A percentile compares a stretch with the other conserved stretches of the same genome.
Evolutionary conservation across 1,140 invertebrate genomes (phyloP).

Genomic region (Acyrthosiphon pisum): DNA sequence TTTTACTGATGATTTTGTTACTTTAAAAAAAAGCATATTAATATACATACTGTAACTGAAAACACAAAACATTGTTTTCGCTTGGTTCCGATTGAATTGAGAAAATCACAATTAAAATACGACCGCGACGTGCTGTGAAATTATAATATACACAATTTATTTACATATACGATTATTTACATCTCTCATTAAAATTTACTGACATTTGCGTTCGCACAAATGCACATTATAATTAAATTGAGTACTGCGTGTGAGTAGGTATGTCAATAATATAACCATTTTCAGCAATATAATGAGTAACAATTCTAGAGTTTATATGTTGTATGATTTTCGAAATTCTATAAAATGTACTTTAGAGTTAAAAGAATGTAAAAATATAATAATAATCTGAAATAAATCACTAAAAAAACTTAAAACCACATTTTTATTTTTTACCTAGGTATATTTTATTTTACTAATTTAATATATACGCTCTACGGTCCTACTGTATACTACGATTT

Average conservation of each 20-base stretch:
- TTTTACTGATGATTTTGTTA: not conserved
- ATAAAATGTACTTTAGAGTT: not conserved
- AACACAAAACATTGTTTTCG: not conserved
- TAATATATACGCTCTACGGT: no score
- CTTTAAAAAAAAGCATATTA: not conserved
- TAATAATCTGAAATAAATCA: not conserved
- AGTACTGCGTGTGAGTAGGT: not conserved
- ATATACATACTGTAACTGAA: not conserved
- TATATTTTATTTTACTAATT: no score
- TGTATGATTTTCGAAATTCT: not conserved
- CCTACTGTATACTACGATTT: no score
- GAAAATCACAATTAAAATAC: slow-evolving; percentile 13
- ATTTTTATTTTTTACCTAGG: no score
- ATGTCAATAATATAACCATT: not conserved
- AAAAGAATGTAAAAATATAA: not conserved
- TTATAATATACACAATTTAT: not conserved
- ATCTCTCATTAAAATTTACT: no score
- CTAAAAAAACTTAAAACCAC: no score
- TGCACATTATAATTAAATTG: not conserved
- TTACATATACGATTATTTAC: not conserved
- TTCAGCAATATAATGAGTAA: not conserved
- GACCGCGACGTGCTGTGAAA: not conserved
- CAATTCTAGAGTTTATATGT: not conserved
- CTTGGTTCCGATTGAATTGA: not conserved
- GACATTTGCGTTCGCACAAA: not conserved